These are phyloP conservation scores for Ridgeia piscesae DNA, from an alignment of 1,140 invertebrate species.

Conservation along the genomic window DNA sequence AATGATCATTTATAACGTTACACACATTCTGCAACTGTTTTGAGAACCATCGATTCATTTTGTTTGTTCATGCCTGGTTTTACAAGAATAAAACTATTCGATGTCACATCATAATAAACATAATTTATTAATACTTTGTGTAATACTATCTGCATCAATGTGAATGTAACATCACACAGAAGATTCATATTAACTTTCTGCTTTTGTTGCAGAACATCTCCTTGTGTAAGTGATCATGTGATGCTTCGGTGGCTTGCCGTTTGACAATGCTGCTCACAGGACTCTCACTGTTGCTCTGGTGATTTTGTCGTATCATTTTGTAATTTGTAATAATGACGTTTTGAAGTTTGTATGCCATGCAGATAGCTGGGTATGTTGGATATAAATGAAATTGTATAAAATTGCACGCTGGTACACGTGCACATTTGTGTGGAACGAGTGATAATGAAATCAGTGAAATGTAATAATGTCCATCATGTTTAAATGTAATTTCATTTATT, in stretches of 20 bases:
- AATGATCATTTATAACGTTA: too few species aligned
- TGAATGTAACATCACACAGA: too few species aligned
- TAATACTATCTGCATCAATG: too few species aligned
- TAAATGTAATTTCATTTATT: not conserved
- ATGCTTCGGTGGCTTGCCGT: not conserved
- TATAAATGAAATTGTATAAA: not conserved
- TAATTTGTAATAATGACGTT: not conserved
- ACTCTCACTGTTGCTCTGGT: not conserved
- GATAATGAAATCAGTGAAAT: not conserved
- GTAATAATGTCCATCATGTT: not conserved
- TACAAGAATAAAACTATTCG: too few species aligned
- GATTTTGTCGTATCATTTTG: not conserved
- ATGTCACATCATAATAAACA: too few species aligned
- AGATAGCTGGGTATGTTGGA: not conserved
- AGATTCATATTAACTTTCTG: not conserved
- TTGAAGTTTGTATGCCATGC: not conserved
- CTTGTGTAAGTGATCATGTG: not conserved
- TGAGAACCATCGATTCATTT: too few species aligned
- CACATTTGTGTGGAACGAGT: not conserved
- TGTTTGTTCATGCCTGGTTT: too few species aligned
- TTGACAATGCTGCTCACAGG: not conserved
- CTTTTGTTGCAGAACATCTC: not conserved
- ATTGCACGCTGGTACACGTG: not conserved
- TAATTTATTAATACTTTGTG: too few species aligned
- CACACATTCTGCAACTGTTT: too few species aligned